A percentile compares a stretch with the other conserved stretches of the same genome.
These are phyloP conservation scores for Parambassis ranga DNA, from an alignment of 2,797 vertebrate genomes.

Conservation along the genomic window DNA sequence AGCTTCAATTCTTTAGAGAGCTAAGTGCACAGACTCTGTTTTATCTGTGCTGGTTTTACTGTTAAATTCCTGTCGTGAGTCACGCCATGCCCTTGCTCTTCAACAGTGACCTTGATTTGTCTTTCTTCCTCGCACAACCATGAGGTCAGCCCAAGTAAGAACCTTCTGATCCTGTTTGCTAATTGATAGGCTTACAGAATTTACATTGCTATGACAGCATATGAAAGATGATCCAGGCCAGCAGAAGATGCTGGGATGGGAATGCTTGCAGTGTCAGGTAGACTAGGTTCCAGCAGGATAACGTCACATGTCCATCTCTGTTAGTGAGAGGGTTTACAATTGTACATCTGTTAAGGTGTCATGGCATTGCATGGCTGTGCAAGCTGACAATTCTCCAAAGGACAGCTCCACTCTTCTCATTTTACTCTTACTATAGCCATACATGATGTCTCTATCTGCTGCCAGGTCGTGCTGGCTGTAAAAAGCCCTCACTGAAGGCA, in stretches of 20 bases:
- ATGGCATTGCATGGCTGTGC: constrained; percentile 7
- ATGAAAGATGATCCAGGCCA: constrained; percentile 79
- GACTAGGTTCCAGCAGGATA: constrained; percentile 72
- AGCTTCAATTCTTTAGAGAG: constrained; percentile 5
- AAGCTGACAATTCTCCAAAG: constrained; percentile 35
- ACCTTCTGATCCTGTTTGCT: constrained; percentile 58
- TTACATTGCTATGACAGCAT: constrained; percentile 63
- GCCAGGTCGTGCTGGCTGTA: constrained; percentile 33
- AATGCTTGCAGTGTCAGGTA: constrained; percentile 70
- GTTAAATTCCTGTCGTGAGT: constrained; percentile 59
- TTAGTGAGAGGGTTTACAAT: constrained; percentile 27
- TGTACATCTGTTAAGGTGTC: constrained; percentile 36
- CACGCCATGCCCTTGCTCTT: constrained; percentile 24
- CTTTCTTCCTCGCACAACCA: constrained; percentile 23
- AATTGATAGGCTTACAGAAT: constrained; percentile 75
- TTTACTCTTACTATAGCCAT: constrained; percentile 57
- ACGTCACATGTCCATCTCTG: constrained; percentile 77
- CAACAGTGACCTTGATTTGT: constrained; percentile 44
- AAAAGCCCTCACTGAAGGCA: constrained; percentile 21
- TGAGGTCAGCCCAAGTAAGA: constrained; percentile 36
- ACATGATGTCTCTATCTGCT: constrained; percentile 54
- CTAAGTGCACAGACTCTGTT: constrained; percentile 12
- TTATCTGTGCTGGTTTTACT: constrained; percentile 53
- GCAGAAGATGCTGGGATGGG: constrained; percentile 26
- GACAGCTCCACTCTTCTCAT: constrained; percentile 61